Percentiles rank a stretch among this genome's conserved stretches.
Conservation (phyloP, 2,113 vertebrate genomes). For the Cavia porcellus region DNA sequence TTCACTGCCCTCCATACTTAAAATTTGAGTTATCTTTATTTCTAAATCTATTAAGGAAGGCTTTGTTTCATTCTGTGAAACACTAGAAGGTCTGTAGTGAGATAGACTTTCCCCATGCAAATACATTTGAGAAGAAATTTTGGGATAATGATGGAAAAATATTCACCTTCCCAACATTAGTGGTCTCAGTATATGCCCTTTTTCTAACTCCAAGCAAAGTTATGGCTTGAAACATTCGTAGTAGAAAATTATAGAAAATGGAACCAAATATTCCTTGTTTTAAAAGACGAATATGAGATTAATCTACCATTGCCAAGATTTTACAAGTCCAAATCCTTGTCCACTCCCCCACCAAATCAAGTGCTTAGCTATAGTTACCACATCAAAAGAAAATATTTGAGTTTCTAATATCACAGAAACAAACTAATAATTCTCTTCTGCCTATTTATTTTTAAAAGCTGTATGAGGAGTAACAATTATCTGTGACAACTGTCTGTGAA, state of each 20-base stretch:
- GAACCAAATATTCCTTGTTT: conserved; percentile 23
- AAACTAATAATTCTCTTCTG: conserved; percentile 44
- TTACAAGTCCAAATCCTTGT: conserved; percentile 58
- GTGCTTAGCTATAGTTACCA: conserved; percentile 29
- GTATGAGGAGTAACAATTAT: conserved; percentile 1
- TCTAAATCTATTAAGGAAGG: conserved; percentile 51
- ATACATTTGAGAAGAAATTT: conserved; percentile 33
- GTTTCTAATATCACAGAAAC: conserved; percentile 10
- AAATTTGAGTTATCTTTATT: conserved; percentile 55
- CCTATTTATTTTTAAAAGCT: conserved; percentile 57
- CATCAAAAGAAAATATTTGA: conserved; percentile 45
- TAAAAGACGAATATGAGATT: background rate
- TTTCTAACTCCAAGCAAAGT: conserved; percentile 55
- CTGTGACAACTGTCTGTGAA: conserved; percentile 56
- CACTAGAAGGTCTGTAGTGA: conserved; percentile 36
- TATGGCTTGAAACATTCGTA: background rate
- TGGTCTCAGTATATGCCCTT: background rate
- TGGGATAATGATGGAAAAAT: background rate
- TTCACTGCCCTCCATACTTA: background rate
- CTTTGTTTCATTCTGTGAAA: background rate
- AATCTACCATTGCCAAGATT: conserved; percentile 3
- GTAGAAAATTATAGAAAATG: conserved; percentile 56
- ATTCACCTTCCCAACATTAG: background rate
- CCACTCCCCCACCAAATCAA: conserved; percentile 42
- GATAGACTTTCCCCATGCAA: conserved; percentile 8